Base-by-base conservation (phyloP, 1,140 invertebrate genomes). In the Drosophila sp. region DNA sequence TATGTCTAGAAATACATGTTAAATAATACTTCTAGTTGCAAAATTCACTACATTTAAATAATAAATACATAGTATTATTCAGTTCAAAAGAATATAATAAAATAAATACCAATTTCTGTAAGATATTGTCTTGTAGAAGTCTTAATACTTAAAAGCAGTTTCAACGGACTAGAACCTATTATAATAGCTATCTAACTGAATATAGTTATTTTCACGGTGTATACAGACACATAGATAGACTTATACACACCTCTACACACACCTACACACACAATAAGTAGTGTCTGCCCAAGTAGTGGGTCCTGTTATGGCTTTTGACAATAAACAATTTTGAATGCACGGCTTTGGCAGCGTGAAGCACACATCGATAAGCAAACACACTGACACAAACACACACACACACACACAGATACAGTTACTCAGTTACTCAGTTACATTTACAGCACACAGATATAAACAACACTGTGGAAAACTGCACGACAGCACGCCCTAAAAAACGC, bases 211-310 rank as follows among this genome's bases (percentile, higher is more conserved):
- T n/a, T n/a, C n/a, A n/a, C n/a, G n/a, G n/a, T n/a, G n/a, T 21
- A 21, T 21, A 21, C 21, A 21, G 21, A 21, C 21, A 21, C 21
- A 21, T 21, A 21, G 21, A 21, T 4, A 21, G 4, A 2, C 21
- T 2, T 4, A 21, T 13, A 27, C 45, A 32, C 27, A 56, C 7
- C 14, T n/a, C 9, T 21, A n/a, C 27, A 1, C 43, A 16, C 4
- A 34, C 21, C 13, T 25, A 34, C 40, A 45, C 7, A 54, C 32
- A 21, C 25, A 29, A 54, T 40, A 34, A 36, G 9, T 36, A 61
- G 41, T 45, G 41, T 58, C 72, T 53, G 72, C 61, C 72, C 75
- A 75, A 78, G 21, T 78, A 78, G 75, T 78, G 75, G 75, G 65
- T 54, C 34, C 46, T 59, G 34, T 62, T 73, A 67, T 74, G 58